phyloP scores from a whole-genome alignment of 2,797 vertebrate species.

The Neosilurus hyrtlii region DNA sequence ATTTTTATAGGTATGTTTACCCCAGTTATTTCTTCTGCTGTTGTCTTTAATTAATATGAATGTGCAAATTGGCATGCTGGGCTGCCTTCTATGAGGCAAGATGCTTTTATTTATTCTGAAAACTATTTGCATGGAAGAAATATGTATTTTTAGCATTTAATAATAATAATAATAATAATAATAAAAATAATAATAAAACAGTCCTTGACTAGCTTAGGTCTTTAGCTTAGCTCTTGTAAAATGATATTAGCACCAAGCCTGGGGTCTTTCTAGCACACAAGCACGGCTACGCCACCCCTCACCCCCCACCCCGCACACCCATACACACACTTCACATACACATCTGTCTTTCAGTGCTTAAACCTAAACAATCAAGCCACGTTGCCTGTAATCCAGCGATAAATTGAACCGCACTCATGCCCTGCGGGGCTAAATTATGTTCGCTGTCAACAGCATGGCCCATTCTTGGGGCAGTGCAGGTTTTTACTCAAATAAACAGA shows the following conservation, averaged over 20 bases:
- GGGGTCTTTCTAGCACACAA: constrained; percentile 56
- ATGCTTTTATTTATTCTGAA: constrained; percentile 3
- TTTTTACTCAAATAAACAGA: constrained; percentile 62
- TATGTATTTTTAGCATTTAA: background rate
- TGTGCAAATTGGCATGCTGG: background rate
- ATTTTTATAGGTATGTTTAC: constrained; percentile 6
- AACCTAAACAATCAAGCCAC: constrained; percentile 59
- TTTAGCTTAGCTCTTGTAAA: constrained; percentile 26
- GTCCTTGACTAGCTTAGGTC: constrained; percentile 34
- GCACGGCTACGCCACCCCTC: constrained; percentile 72
- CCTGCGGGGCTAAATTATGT: constrained; percentile 59
- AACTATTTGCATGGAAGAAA: background rate
- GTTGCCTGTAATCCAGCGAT: constrained; percentile 57
- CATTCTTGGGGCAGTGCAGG: constrained; percentile 38
- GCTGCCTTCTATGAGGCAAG: background rate
- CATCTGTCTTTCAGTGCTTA: constrained; percentile 73
- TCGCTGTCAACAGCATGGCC: constrained; percentile 57
- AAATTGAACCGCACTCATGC: constrained; percentile 56
- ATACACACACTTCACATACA: constrained; percentile 74
- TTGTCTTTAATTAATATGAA: background rate
- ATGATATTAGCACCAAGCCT: constrained; percentile 26
- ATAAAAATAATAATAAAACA: background rate
- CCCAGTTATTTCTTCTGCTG: constrained; percentile 1
- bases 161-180: no score
- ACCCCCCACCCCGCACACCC: constrained; percentile 65